A percentile compares a stretch with the other conserved stretches of the same genome.
These are phyloP conservation scores for Lepus americanus DNA, from an alignment of 2,113 vertebrate genomes.

Conservation along the genomic window DNA sequence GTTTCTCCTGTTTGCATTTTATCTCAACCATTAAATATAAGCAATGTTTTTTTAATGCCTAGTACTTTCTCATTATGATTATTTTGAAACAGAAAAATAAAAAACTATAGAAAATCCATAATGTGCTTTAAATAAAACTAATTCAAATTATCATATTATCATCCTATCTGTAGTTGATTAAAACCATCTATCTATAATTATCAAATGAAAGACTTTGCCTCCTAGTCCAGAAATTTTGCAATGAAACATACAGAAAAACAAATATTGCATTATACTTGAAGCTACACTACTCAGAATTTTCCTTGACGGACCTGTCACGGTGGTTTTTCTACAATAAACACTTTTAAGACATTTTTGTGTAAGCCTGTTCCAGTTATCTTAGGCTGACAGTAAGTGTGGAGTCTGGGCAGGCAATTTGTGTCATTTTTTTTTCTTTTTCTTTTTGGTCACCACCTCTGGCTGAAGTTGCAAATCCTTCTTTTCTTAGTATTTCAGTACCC, in stretches of 20 bases:
- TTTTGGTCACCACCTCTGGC: not conserved
- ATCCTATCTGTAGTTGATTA: slow-evolving; percentile 28
- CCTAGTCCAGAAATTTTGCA: slow-evolving; percentile 34
- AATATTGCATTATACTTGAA: not conserved
- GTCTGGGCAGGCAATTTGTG: not conserved
- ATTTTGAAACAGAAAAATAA: slow-evolving; percentile 25
- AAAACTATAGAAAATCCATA: slow-evolving; percentile 23
- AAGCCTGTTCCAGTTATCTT: slow-evolving; percentile 22
- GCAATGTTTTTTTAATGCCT: not conserved
- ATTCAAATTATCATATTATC: not conserved
- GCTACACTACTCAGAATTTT: not conserved
- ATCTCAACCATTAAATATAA: not conserved
- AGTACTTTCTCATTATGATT: not conserved
- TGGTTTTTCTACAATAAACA: not conserved
- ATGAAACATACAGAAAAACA: slow-evolving; percentile 4
- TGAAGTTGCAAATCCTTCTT: not conserved
- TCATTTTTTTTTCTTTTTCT: not conserved
- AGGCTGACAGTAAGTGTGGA: not conserved
- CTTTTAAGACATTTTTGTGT: not conserved
- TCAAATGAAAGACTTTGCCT: slow-evolving; percentile 5
- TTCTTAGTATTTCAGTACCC: not conserved
- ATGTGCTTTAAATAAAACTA: slow-evolving; percentile 37
- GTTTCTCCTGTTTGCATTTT: slow-evolving; percentile 14
- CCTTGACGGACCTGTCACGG: not conserved
- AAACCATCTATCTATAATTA: slow-evolving; percentile 52